A percentile compares a stretch with the other conserved stretches of the same genome.
These are phyloP conservation scores for Anguilla pacifica DNA, from an alignment of 2,797 vertebrate genomes.

Conservation along the genomic window DNA sequence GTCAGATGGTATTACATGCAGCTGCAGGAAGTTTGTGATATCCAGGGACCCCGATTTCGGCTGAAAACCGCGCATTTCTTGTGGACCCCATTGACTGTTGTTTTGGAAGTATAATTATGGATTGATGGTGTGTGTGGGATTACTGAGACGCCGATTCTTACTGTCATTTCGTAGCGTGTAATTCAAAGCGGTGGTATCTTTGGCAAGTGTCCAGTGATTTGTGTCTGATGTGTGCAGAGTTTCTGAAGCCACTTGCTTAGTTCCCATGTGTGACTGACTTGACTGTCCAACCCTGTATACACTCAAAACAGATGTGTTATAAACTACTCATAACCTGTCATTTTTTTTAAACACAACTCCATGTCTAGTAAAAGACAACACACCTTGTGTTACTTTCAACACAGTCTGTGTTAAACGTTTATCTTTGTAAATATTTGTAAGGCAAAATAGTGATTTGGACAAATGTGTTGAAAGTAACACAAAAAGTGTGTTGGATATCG, in stretches of 20 bases:
- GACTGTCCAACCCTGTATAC: neutral
- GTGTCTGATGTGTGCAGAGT: neutral
- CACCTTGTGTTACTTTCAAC: too few species aligned
- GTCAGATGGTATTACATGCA: neutral
- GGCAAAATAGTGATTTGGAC: too few species aligned
- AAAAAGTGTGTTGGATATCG: too few species aligned
- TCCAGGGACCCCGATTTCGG: neutral
- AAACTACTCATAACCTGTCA: too few species aligned
- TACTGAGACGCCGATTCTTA: neutral
- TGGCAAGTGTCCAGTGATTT: conserved; percentile 6
- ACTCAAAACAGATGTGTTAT: too few species aligned
- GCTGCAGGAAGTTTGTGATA: conserved; percentile 8
- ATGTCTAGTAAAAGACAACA: too few species aligned
- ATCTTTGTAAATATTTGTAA: too few species aligned
- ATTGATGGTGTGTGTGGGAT: neutral
- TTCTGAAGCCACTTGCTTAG: neutral
- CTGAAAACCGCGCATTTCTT: neutral
- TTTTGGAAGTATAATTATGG: conserved; percentile 8
- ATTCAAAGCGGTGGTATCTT: conserved; percentile 1
- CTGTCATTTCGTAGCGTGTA: neutral
- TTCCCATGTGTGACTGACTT: neutral
- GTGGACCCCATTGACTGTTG: neutral
- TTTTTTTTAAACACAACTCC: too few species aligned
- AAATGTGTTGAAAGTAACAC: too few species aligned
- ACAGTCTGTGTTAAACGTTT: too few species aligned